Percentiles rank a stretch among this genome's conserved stretches.
Evolutionary conservation across 2,888 invertebrate species (phyloP).

Genomic region (Rhodophaea formosa): DNA sequence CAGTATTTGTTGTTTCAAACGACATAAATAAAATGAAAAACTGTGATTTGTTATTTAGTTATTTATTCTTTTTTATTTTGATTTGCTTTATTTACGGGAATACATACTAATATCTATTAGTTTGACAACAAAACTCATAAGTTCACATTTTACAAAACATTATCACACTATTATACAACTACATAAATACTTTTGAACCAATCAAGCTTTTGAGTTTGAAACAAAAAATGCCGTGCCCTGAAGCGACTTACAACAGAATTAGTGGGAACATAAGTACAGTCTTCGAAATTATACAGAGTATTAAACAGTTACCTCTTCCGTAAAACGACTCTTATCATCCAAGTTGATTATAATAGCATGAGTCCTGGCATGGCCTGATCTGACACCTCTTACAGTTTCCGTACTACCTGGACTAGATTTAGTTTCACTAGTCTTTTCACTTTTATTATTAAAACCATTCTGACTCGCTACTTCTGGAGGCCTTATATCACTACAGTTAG

Average conservation of each 20-base stretch:
- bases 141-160: no score
- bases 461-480: conserved; percentile 63
- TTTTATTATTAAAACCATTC: conserved; percentile 58
- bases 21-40: neutral
- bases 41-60: neutral
- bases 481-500: conserved; percentile 68
- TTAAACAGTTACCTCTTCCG: conserved; percentile 90
- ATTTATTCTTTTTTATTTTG: neutral
- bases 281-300: conserved; percentile 34
- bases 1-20: neutral
- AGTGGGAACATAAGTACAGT: conserved; percentile 50
- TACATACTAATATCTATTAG: no score
- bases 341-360: conserved; percentile 90
- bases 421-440: conserved; percentile 60
- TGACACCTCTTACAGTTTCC: conserved; percentile 62
- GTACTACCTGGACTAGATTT: conserved; percentile 63
- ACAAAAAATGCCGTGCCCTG: neutral
- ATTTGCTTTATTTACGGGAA: no score
- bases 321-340: conserved; percentile 90
- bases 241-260: conserved; percentile 8
- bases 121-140: no score
- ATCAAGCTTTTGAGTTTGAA: neutral
- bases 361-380: conserved; percentile 86
- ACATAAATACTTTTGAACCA: no score
- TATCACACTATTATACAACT: no score